Evolutionary conservation across 2,888 invertebrate genomes (phyloP), one percentile per base, ranked within the genome.

Genomic region (Lydus trimaculatus): DNA sequence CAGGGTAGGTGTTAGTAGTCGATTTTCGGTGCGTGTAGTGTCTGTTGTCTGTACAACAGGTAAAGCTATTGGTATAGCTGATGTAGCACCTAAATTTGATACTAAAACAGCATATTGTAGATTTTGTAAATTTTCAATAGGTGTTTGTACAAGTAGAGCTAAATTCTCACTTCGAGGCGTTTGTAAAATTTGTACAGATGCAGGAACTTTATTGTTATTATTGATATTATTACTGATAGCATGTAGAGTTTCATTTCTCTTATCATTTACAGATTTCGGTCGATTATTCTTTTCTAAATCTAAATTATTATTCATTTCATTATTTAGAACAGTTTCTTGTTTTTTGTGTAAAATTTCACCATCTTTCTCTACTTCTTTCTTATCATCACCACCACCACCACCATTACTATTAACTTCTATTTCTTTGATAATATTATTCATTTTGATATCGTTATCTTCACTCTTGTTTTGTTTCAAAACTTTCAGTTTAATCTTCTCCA

Each of bases 101-200:
- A 90, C 87, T 75, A 90, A 81, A 66, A 91, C 87, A 13, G 90
- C 90, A 77, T 90, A 85, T 80, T 90, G 90, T 78, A 90, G 84
- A 71, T 86, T 87, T 78, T 86, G 88, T 72, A 83, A 72, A 31
- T 76, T 85, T 84, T 79, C 87, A 75, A 83, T 69, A 11, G 88
- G 85, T 31, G 83, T 79, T 76, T 84, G 85, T 58, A 89, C 76
- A 13, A 82, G 84, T 59, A 86, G 72, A 20, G 85, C 82, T 66
- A 86, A 76, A 63, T 82, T 84, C 28, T 86, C 85, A 8, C 75
- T 70, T 70, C 75, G 74, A 31, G 78, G 74, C 9, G 77, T 74
- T 28, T 63, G 62, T 48, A 70, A 59, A 20, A 71, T 31, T 58
- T 67, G 67, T 23, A 67, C 58, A n/a, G 72, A 69, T 11, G 62